Conservation (phyloP, 2,113 vertebrate genomes). For the Megaptera novaeangliae region DNA sequence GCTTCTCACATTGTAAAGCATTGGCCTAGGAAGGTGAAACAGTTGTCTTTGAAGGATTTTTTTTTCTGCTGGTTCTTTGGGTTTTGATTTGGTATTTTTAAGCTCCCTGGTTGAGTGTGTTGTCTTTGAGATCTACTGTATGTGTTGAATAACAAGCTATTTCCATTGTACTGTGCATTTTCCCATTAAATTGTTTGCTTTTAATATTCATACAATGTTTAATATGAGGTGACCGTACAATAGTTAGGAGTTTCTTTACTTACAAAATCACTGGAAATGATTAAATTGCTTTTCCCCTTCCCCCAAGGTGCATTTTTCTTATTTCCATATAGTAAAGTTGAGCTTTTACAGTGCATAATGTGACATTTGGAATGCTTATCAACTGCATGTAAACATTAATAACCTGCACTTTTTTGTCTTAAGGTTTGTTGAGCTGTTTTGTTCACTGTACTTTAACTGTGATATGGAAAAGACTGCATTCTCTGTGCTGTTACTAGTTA, state of each 20-base stretch:
- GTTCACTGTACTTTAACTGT: conserved; percentile 81
- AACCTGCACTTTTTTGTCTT: conserved; percentile 79
- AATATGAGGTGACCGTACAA: conserved; percentile 75
- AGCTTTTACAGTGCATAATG: conserved; percentile 83
- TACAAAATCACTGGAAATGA: conserved; percentile 88
- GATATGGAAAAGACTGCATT: conserved; percentile 82
- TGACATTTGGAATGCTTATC: conserved; percentile 84
- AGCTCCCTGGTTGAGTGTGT: conserved; percentile 75
- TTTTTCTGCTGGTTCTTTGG: conserved; percentile 72
- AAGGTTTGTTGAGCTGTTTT: conserved; percentile 82
- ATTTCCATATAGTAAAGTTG: conserved; percentile 83
- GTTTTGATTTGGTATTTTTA: conserved; percentile 74
- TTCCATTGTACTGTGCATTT: conserved; percentile 82
- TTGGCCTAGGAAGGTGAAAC: conserved; percentile 74
- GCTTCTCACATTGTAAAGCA: conserved; percentile 74
- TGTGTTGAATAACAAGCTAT: conserved; percentile 83
- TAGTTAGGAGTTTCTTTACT: conserved; percentile 83
- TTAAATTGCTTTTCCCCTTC: conserved; percentile 80
- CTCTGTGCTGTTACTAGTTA: conserved; percentile 83
- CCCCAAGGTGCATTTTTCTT: conserved; percentile 83
- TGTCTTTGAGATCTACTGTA: conserved; percentile 82
- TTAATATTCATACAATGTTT: conserved; percentile 82
- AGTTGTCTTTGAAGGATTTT: conserved; percentile 70
- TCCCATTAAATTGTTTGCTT: conserved; percentile 81
- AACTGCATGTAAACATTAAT: conserved; percentile 81